phyloP scores from a whole-genome alignment of 1,140 invertebrate species.

The Macrobrachium nipponense region DNA sequence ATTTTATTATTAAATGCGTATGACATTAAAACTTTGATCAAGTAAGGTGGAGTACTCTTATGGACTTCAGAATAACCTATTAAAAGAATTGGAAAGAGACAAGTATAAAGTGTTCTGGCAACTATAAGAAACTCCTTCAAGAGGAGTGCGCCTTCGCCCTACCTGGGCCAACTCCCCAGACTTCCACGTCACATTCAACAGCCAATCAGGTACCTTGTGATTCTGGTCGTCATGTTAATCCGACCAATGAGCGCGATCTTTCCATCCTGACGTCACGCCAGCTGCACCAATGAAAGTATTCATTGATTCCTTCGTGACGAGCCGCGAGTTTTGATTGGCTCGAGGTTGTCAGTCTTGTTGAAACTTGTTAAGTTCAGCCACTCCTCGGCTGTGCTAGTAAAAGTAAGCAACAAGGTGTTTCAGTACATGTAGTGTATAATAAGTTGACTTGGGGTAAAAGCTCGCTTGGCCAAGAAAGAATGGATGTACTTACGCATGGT shows the following conservation, averaged over 20 bases:
- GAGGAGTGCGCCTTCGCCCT: slow-evolving; percentile 8
- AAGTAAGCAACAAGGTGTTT: slow-evolving; percentile 47
- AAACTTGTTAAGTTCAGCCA: slow-evolving; percentile 14
- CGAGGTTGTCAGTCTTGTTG: slow-evolving; percentile 24
- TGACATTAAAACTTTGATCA: too few relatives aligned
- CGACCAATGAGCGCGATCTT: slow-evolving; percentile 33
- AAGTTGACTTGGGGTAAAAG: slow-evolving; percentile 17
- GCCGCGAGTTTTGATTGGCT: slow-evolving; percentile 25
- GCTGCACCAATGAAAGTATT: slow-evolving; percentile 37
- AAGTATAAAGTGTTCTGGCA: slow-evolving; percentile 1
- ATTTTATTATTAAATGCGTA: too few relatives aligned
- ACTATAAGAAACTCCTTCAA: slow-evolving; percentile 6
- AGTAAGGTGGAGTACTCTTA: too few relatives aligned
- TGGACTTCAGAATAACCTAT: too few relatives aligned
- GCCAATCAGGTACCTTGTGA: slow-evolving; percentile 38
- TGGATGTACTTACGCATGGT: slow-evolving; percentile 35
- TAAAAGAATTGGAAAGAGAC: too few relatives aligned
- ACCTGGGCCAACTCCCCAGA: slow-evolving; percentile 18
- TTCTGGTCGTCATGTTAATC: slow-evolving; percentile 48
- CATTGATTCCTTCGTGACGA: slow-evolving; percentile 36
- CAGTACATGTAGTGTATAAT: slow-evolving; percentile 22
- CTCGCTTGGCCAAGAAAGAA: background rate
- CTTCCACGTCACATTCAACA: slow-evolving; percentile 26
- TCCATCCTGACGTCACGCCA: slow-evolving; percentile 42
- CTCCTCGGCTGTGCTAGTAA: background rate